Conservation (phyloP, 2,888 invertebrate species). For the Troilus luridus region DNA sequence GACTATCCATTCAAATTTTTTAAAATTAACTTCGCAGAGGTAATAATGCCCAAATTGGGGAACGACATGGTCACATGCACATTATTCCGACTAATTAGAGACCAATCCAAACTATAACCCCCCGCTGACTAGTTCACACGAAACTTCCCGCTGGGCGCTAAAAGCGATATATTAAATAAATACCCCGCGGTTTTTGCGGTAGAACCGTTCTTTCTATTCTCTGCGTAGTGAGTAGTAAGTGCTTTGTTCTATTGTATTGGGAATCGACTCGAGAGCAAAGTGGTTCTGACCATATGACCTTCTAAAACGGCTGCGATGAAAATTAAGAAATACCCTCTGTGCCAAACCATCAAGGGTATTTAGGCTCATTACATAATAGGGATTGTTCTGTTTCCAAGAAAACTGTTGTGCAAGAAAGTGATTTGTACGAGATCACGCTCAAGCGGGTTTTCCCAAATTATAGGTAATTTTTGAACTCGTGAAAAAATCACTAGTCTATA, state of each 20-base stretch:
- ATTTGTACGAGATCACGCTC: no score
- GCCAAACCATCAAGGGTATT: no score
- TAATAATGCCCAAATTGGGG: background rate
- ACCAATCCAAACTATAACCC: background rate
- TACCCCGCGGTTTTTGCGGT: slow-evolving; percentile 2
- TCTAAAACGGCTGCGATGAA: background rate
- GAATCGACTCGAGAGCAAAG: background rate
- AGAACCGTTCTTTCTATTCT: background rate
- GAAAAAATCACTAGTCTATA: no score
- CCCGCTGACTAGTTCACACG: slow-evolving; percentile 23
- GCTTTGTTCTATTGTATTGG: background rate
- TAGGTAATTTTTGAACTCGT: no score
- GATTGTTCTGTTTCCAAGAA: no score
- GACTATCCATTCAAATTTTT: no score
- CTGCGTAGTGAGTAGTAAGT: background rate
- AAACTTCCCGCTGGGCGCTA: background rate
- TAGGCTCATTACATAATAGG: no score
- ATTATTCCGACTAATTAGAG: background rate
- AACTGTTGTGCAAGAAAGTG: no score
- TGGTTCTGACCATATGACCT: background rate
- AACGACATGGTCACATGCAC: background rate
- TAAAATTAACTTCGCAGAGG: no score
- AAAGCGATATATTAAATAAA: background rate
- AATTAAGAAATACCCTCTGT: no score
- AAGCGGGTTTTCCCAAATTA: no score